These are phyloP conservation scores for Enteromius anoplus DNA, from an alignment of 2,797 vertebrate species.

Conservation along the genomic window DNA sequence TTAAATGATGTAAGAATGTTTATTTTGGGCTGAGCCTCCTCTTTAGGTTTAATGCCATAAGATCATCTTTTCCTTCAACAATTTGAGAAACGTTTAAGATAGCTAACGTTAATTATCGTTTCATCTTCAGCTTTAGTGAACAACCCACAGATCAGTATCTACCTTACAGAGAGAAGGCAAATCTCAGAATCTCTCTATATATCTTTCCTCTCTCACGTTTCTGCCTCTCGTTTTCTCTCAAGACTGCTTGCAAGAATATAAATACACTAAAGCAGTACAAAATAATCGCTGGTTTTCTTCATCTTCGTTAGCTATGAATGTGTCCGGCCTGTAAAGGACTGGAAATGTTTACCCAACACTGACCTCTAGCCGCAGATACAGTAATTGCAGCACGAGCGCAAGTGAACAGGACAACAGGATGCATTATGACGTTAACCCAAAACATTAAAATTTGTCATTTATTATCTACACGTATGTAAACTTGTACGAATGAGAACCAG, in stretches of 20 bases:
- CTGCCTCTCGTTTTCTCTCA: background rate
- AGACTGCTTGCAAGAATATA: background rate
- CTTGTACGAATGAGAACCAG: background rate
- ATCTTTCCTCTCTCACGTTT: background rate
- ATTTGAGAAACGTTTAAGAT: background rate
- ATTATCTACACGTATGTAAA: background rate
- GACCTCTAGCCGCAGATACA: conserved; percentile 14
- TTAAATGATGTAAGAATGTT: background rate
- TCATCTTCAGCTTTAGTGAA: background rate
- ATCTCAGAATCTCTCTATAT: background rate
- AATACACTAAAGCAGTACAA: background rate
- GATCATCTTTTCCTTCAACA: background rate
- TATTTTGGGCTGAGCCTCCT: background rate
- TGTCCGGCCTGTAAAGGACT: background rate
- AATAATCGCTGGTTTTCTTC: background rate
- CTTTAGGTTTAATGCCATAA: background rate
- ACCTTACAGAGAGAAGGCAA: background rate
- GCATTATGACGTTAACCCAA: background rate
- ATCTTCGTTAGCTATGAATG: background rate
- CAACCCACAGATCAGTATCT: background rate
- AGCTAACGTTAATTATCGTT: background rate
- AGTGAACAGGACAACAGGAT: background rate
- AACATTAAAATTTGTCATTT: background rate
- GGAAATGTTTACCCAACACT: conserved; percentile 13
- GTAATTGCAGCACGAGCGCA: background rate